Conservation (phyloP, 2,888 invertebrate species). For the Resseliella maxima region DNA sequence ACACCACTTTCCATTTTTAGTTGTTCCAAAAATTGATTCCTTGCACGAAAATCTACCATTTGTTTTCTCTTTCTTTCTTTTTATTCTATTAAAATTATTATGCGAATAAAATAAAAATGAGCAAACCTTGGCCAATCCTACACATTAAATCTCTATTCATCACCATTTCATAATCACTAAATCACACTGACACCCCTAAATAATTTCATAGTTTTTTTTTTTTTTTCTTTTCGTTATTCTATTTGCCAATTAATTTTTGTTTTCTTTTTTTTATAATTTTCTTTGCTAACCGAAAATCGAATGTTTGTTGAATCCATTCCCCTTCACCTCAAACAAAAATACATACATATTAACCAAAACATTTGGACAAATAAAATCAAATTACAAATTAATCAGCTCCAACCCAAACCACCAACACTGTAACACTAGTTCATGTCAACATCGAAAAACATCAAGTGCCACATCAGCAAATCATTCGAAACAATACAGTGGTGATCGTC, state of each 20-base stretch:
- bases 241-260: slow-evolving; percentile 28
- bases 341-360: not conserved
- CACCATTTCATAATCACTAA: not conserved
- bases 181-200: slow-evolving; percentile 2
- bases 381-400: slow-evolving; percentile 21
- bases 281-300: not conserved
- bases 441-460: slow-evolving; percentile 55
- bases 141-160: not conserved
- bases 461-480: slow-evolving; percentile 57
- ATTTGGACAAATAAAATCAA: slow-evolving; percentile 8
- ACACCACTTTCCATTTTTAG: slow-evolving; percentile 30
- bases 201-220: not conserved
- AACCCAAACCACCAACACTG: slow-evolving; percentile 54
- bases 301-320: slow-evolving; percentile 32
- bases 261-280: slow-evolving; percentile 31
- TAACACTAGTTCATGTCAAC: slow-evolving; percentile 51
- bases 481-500: slow-evolving; percentile 54
- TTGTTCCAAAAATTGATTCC: slow-evolving; percentile 43
- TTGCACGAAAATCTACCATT: slow-evolving; percentile 33
- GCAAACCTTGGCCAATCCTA: not conserved
- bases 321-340: not conserved
- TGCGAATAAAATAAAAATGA: not conserved
- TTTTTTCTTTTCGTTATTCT: slow-evolving; percentile 1
- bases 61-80: not conserved
- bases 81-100: not conserved